Evolutionary conservation across 2,797 vertebrate genomes (phyloP).

Genomic region (Acanthurus tractus): DNA sequence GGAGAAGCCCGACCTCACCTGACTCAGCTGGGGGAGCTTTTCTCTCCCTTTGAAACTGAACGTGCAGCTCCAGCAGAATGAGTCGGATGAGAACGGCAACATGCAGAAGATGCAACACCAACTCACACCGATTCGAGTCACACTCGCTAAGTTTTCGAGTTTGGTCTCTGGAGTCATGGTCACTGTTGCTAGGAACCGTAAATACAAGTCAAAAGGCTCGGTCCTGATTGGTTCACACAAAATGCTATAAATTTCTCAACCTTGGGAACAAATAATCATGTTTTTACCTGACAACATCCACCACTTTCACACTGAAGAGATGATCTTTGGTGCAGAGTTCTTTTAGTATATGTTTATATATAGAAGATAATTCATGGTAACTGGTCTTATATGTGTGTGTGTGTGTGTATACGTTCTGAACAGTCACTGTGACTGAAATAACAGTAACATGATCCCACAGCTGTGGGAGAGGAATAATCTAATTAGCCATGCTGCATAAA

Average conservation of each 20-base stretch:
- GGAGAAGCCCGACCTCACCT: slow-evolving; percentile 19
- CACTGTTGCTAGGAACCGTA: no score
- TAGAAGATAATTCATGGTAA: no score
- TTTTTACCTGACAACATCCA: no score
- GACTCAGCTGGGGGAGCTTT: slow-evolving; percentile 4
- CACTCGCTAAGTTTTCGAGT: neutral
- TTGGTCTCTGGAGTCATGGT: no score
- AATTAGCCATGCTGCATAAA: neutral
- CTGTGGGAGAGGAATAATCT: neutral
- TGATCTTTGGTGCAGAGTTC: no score
- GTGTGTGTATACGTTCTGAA: neutral
- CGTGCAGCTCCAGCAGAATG: neutral
- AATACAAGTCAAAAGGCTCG: neutral
- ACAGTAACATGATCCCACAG: slow-evolving; percentile 1
- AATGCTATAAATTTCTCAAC: no score
- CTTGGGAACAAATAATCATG: no score
- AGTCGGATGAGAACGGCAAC: neutral
- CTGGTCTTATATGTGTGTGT: neutral
- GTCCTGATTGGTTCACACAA: neutral
- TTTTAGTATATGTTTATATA: no score
- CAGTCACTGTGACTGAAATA: no score
- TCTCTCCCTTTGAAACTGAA: neutral
- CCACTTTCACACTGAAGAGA: no score
- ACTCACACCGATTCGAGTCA: no score
- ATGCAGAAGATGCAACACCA: neutral